These are phyloP conservation scores for Amphipoea oculea DNA, from an alignment of 2,888 invertebrate genomes.

Conservation along the genomic window DNA sequence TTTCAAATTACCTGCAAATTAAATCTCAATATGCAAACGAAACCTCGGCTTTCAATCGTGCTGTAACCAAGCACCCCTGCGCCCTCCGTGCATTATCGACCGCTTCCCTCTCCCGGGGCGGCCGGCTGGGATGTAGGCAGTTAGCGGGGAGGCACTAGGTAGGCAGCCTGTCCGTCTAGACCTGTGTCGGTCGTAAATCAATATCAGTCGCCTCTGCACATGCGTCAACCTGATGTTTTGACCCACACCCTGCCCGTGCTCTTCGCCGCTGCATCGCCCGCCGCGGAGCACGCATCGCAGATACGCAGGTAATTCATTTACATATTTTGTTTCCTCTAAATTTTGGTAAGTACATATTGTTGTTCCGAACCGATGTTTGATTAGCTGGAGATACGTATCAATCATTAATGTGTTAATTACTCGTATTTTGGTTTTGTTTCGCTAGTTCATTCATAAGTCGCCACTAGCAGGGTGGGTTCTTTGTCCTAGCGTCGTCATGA, in stretches of 20 bases:
- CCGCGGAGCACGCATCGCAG: slow-evolving; percentile 8
- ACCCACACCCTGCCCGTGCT: background rate
- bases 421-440: background rate
- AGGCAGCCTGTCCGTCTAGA: slow-evolving; percentile 47
- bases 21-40: background rate
- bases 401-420: no score
- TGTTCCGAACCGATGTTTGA: background rate
- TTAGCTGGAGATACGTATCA: slow-evolving; percentile 6
- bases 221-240: slow-evolving; percentile 35
- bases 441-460: background rate
- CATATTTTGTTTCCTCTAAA: background rate
- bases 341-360: background rate
- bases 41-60: slow-evolving; percentile 9
- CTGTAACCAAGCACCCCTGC: background rate
- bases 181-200: slow-evolving; percentile 46
- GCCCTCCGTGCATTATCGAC: slow-evolving; percentile 8
- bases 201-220: slow-evolving; percentile 42
- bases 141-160: background rate
- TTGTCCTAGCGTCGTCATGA: background rate
- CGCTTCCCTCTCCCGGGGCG: slow-evolving; percentile 7
- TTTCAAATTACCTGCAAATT: background rate
- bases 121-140: background rate
- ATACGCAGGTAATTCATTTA: slow-evolving; percentile 29
- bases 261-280: slow-evolving; percentile 8
- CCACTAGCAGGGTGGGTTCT: no score